Percentiles rank a stretch among this genome's conserved stretches.
phyloP scores from a whole-genome alignment of 2,888 invertebrate species.

The Blera fallax region DNA sequence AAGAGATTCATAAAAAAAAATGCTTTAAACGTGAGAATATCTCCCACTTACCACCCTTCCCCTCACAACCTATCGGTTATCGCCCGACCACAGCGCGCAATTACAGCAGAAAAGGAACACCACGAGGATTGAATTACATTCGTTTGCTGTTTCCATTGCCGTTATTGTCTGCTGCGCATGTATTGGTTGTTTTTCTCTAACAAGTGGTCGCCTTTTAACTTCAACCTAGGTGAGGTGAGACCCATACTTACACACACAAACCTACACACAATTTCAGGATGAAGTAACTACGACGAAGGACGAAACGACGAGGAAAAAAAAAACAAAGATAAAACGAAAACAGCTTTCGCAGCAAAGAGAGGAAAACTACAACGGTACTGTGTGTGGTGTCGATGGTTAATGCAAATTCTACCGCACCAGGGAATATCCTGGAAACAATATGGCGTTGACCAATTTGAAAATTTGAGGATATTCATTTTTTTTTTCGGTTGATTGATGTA shows the following conservation, averaged over 20 bases:
- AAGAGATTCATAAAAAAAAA: constrained; percentile 15
- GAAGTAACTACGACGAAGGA: constrained; percentile 36
- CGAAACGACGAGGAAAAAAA: not conserved
- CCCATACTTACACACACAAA: constrained; percentile 24
- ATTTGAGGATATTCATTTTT: not conserved
- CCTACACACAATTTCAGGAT: constrained; percentile 30
- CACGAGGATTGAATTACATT: constrained; percentile 69
- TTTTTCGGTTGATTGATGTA: constrained; percentile 9
- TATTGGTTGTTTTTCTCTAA: constrained; percentile 72
- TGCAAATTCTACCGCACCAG: constrained; percentile 13
- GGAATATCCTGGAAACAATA: constrained; percentile 52
- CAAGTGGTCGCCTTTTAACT: constrained; percentile 69
- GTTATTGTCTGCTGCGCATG: constrained; percentile 57
- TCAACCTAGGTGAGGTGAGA: constrained; percentile 11
- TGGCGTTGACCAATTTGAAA: constrained; percentile 41
- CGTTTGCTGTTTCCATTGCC: constrained; percentile 7
- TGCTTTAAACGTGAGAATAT: constrained; percentile 38
- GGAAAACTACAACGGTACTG: not conserved
- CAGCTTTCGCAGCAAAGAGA: not conserved
- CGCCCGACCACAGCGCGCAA: constrained; percentile 64
- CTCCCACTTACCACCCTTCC: not conserved
- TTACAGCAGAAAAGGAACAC: constrained; percentile 60
- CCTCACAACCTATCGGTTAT: constrained; percentile 1
- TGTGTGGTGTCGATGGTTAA: not conserved
- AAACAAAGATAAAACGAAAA: not conserved